Conservation (phyloP, 2,888 invertebrate species). For the Charanyca ferruginea region DNA sequence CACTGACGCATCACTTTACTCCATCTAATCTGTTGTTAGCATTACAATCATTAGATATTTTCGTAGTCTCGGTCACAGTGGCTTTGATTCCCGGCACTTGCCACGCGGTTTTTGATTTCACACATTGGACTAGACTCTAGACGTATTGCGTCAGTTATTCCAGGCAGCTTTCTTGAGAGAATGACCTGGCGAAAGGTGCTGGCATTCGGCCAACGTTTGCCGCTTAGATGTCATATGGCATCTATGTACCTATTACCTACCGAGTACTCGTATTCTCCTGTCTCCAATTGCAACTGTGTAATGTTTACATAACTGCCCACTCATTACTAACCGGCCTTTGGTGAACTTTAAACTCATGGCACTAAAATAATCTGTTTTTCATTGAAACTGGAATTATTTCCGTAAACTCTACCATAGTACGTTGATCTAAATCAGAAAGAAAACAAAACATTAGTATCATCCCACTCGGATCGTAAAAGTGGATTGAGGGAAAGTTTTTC, state of each 20-base stretch:
- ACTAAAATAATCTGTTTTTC: constrained; percentile 13
- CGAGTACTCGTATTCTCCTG: constrained; percentile 61
- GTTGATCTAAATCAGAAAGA: constrained; percentile 38
- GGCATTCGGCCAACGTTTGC: constrained; percentile 73
- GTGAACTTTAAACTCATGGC: constrained; percentile 13
- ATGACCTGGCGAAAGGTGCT: constrained; percentile 82
- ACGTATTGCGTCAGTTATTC: constrained; percentile 72
- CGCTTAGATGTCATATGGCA: constrained; percentile 56
- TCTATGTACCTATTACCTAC: constrained; percentile 55
- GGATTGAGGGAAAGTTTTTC: constrained; percentile 47
- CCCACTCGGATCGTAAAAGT: constrained; percentile 49
- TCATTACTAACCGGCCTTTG: constrained; percentile 21
- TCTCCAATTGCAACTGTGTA: constrained; percentile 64
- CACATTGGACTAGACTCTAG: constrained; percentile 58
- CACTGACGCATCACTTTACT: constrained; percentile 57
- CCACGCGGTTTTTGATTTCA: constrained; percentile 64
- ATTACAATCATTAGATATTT: constrained; percentile 57
- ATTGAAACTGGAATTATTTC: constrained; percentile 22
- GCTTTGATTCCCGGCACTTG: constrained; percentile 38
- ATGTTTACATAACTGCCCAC: constrained; percentile 62
- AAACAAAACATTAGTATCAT: constrained; percentile 50
- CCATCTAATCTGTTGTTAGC: constrained; percentile 50
- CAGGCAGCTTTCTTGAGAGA: constrained; percentile 77
- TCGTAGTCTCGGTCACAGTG: constrained; percentile 40
- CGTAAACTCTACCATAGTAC: constrained; percentile 40